These are phyloP conservation scores for Paradisaea rubra DNA, from an alignment of 2,113 vertebrate genomes.

Conservation along the genomic window DNA sequence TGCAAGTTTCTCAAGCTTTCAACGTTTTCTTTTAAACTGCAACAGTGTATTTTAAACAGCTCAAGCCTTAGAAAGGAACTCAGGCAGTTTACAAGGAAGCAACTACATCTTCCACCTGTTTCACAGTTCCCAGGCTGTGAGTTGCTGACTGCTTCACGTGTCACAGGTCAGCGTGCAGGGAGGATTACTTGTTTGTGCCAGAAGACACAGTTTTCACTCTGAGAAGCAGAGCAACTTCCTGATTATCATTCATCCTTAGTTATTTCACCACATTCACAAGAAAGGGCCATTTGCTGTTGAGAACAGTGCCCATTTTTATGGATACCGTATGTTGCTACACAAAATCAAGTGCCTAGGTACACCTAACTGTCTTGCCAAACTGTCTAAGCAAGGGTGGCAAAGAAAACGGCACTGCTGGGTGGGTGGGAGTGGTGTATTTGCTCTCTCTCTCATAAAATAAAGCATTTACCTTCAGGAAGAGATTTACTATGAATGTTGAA, in stretches of 20 bases:
- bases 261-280: neutral
- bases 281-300: neutral
- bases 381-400: neutral
- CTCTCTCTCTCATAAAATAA: neutral
- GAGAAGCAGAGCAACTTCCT: neutral
- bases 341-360: neutral
- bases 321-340: neutral
- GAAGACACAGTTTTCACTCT: neutral
- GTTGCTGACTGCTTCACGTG: neutral
- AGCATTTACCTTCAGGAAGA: neutral
- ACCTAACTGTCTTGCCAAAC: neutral
- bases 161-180: fast-evolving
- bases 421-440: neutral
- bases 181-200: neutral
- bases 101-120: neutral
- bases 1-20: neutral
- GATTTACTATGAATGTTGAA: neutral
- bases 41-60: neutral
- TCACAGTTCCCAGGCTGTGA: neutral
- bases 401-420: neutral
- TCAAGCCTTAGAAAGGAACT: neutral
- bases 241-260: neutral
- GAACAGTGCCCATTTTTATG: neutral
- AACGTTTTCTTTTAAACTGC: neutral
- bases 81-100: neutral